Evolutionary conservation across 2,888 invertebrate species (phyloP).

Genomic region (Arctia plantaginis): DNA sequence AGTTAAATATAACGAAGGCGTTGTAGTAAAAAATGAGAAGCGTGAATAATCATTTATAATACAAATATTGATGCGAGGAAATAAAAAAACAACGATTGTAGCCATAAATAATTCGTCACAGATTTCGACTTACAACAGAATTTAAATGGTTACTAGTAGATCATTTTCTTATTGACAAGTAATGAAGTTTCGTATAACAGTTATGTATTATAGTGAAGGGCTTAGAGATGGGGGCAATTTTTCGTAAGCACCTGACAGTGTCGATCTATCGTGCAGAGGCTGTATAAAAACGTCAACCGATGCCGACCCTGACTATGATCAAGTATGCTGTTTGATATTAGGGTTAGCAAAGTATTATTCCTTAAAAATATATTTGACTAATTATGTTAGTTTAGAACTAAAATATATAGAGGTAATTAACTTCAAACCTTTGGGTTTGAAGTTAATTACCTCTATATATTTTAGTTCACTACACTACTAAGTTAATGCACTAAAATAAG

Average conservation of each 20-base stretch:
- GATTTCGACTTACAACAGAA: background rate
- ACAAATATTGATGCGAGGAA: background rate
- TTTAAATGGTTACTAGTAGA: background rate
- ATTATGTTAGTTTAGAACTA: background rate
- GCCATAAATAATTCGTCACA: background rate
- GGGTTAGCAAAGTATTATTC: conserved; percentile 52
- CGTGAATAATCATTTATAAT: background rate
- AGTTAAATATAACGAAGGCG: conserved; percentile 22
- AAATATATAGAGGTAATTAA: too few relatives aligned
- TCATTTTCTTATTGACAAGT: conserved; percentile 3
- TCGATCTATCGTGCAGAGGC: conserved; percentile 68
- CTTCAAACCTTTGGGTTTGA: too few relatives aligned
- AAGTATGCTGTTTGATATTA: conserved; percentile 63
- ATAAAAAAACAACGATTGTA: background rate
- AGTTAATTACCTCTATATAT: too few relatives aligned
- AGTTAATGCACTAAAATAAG: too few relatives aligned
- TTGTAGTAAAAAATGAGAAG: conserved; percentile 10
- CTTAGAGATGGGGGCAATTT: conserved; percentile 63
- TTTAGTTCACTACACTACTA: too few relatives aligned
- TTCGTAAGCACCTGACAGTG: conserved; percentile 73
- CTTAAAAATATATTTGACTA: background rate
- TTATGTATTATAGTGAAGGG: conserved; percentile 28
- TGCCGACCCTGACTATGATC: conserved; percentile 75
- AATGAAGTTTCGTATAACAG: conserved; percentile 35
- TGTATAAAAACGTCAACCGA: conserved; percentile 76